Evolutionary conservation across 2,113 vertebrate genomes (phyloP), one percentile per base, ranked within the genome.

Genomic region (Felis catus): DNA sequence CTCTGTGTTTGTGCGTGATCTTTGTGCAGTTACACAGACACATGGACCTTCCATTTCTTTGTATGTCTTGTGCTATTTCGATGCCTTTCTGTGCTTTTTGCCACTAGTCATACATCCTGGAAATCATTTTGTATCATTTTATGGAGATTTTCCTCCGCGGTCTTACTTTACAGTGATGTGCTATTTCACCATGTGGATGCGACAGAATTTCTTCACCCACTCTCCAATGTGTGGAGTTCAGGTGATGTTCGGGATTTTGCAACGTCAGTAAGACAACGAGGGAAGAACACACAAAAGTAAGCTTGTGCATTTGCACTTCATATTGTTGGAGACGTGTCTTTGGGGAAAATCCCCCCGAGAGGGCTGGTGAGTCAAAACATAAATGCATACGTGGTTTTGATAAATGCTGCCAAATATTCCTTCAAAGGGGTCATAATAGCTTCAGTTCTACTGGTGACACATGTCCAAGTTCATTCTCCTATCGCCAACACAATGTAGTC

Each of bases 211-310:
- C 63, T 33, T 33, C 76, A 3, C 0, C 21, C 7, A 0, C 21
- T n/a, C 21, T 29, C 53, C 2, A 4, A 0, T 1, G 21, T 5
- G 1, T 1, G 2, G 45, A 27, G 0, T 1, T 16, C 8, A 6
- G 90, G 36, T 3, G 1, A 1, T 31, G 5, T 18, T 48, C 39
- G 3, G 0, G 3, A 0, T 5, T 21, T 2, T 3, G 36, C 14
- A 7, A 7, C 7, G 21, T 48, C 68, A 7, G 31, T 18, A 14
- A 9, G 15, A 39, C 39, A 36, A 0, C 0, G 13, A 25, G 5
- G 4, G 10, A 19, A 51, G 8, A 48, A 48, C 8, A 9, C 45
- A 33, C 1, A 51, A 51, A 1, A 29, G 6, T 10, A 10, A 36
- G 10, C 1, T 7, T 3, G 10, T 0, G 14, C 10, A 1, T 23